A percentile compares a stretch with the other conserved stretches of the same genome.
These are phyloP conservation scores for Saccostrea echinata DNA, from an alignment of 1,140 invertebrate species.

Conservation along the genomic window DNA sequence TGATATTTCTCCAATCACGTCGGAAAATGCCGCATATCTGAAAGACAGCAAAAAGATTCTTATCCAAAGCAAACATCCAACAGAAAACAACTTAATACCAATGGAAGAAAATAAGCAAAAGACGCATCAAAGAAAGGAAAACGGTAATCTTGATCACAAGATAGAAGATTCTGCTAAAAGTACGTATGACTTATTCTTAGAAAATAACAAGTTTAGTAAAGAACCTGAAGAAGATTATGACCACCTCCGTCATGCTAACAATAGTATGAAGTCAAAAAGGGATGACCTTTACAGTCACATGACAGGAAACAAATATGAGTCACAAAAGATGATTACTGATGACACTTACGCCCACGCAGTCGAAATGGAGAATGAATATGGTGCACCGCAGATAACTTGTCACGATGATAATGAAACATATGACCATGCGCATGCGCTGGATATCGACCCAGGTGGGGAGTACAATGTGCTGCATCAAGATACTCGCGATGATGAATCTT, in stretches of 20 bases:
- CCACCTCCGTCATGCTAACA: neutral
- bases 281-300: slow-evolving; percentile 11
- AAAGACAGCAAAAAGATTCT: neutral
- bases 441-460: neutral
- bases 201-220: neutral
- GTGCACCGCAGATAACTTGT: neutral
- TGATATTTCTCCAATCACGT: neutral
- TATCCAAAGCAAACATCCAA: neutral
- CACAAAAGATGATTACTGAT: neutral
- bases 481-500: neutral
- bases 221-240: neutral
- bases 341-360: neutral
- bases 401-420: neutral
- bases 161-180: neutral
- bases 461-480: neutral
- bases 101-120: neutral
- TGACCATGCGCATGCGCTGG: neutral
- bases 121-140: neutral
- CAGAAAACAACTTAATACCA: neutral
- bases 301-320: neutral
- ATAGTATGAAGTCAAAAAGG: neutral
- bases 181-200: neutral
- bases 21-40: neutral
- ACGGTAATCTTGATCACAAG: too few relatives aligned
- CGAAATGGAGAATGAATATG: neutral